Base-by-base conservation (phyloP, 64 coral and sea anemone species). In the Montipora cactus region DNA sequence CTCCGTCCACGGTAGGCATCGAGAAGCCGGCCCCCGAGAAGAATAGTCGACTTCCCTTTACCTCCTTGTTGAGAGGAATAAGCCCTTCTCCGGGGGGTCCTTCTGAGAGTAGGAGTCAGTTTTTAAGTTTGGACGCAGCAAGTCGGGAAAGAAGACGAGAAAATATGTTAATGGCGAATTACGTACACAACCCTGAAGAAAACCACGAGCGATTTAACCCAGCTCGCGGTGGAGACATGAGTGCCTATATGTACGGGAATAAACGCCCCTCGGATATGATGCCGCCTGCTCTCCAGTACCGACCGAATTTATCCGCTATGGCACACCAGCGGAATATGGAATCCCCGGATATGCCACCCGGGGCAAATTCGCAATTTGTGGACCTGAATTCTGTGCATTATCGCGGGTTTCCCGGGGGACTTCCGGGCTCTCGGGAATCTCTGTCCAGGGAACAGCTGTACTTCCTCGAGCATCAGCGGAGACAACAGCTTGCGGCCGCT, bases 11-110 rank as follows among this genome's bases (percentile, higher is more conserved):
- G 11, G 75, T 84, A 71, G 89, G 88, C 16, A 48, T 89, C 0
- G 84, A 94, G 67, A 87, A 88, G 14, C n/a, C 81, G 47, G 78
- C 48, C 18, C 76, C 59, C 6, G 88, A 95, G 47, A 78, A 79
- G 79, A 91, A 87, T 48, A 93, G 92, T 81, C 81, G 93, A 6
- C 68, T 98, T 7, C 93, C 96, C 15, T 98, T 98, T 58, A 98
- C 96, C 20, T 92, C 93, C 4, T 66, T 98, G 53, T 74, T 98
- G 44, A 98, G 91, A 76, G 96, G 94, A 84, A 95, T 98, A 44
- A 93, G 77, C 28, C 96, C 96, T 5, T 74, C 88, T 0, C 50
- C 64, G 58, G 92, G 77, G 2, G 69, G 47, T 52, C 92, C 84
- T 13, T 18, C 47, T 22, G 71, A 66, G 8, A 58, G 87, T 4